These are phyloP conservation scores for Lepas anatifera DNA, from an alignment of 2,888 invertebrate genomes.

Conservation along the genomic window DNA sequence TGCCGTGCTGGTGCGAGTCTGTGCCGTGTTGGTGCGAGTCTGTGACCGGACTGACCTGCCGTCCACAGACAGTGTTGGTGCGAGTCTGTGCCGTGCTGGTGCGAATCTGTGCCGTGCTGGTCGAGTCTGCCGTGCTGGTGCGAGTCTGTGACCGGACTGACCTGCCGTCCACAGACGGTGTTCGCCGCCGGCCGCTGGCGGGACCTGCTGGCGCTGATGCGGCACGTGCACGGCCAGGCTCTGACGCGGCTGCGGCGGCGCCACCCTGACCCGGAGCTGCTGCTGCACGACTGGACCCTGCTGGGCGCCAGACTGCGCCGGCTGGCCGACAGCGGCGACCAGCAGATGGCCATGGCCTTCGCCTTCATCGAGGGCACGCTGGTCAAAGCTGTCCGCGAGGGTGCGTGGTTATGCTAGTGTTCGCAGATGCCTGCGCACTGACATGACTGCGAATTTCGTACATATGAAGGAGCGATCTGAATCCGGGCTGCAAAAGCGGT, in stretches of 20 bases:
- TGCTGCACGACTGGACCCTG: not conserved
- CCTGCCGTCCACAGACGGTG: slow-evolving; percentile 16
- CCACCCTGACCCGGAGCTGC: not conserved
- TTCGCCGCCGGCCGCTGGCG: slow-evolving; percentile 31
- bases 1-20: too few species aligned
- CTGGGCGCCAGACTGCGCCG: slow-evolving; percentile 55
- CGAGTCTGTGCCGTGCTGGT: too few species aligned
- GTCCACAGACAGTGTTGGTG: too few species aligned
- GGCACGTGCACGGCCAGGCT: slow-evolving; percentile 56
- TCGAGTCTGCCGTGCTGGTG: too few species aligned
- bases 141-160: not conserved
- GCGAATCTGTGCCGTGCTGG: too few species aligned
- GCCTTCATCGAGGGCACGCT: slow-evolving; percentile 88
- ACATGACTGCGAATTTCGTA: too few species aligned
- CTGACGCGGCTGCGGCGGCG: slow-evolving; percentile 30
- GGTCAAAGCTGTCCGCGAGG: slow-evolving; percentile 69
- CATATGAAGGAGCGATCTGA: too few species aligned
- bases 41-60: too few species aligned
- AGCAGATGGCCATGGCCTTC: slow-evolving; percentile 59
- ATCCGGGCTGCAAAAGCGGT: too few species aligned
- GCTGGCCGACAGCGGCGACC: slow-evolving; percentile 45
- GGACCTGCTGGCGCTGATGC: slow-evolving; percentile 47
- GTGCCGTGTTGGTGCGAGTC: too few species aligned
- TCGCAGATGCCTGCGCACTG: too few species aligned
- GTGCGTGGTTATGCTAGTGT: too few species aligned